Evolutionary conservation across 2,888 invertebrate genomes (phyloP).

Genomic region (Oligia strigilis): DNA sequence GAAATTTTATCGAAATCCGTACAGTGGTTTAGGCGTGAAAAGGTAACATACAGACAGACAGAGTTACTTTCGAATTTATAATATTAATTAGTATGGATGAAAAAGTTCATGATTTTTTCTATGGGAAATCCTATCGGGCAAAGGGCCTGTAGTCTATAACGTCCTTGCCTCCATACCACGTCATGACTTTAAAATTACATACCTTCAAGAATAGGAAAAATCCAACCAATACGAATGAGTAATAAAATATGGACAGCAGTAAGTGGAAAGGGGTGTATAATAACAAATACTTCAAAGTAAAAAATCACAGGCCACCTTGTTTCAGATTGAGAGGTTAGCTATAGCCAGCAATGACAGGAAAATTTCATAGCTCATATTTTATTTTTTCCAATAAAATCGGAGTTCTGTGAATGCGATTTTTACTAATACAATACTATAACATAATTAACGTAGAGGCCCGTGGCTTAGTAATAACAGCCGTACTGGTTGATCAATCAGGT

Average conservation of each 20-base stretch:
- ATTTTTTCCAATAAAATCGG: conserved; percentile 38
- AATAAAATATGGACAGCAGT: conserved; percentile 48
- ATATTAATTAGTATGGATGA: too few relatives aligned
- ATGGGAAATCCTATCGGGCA: background rate
- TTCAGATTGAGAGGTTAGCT: conserved; percentile 30
- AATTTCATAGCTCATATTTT: conserved; percentile 47
- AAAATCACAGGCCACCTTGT: conserved; percentile 47
- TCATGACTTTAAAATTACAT: conserved; percentile 22
- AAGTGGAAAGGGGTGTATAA: conserved; percentile 21
- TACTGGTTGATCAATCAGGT: too few relatives aligned
- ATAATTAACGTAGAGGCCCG: background rate
- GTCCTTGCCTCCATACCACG: background rate
- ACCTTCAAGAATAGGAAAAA: background rate
- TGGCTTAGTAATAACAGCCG: too few relatives aligned
- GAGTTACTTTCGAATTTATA: too few relatives aligned
- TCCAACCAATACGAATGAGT: background rate
- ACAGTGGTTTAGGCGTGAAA: too few relatives aligned
- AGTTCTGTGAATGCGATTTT: conserved; percentile 35
- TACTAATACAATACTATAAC: background rate
- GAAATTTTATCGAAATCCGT: too few relatives aligned
- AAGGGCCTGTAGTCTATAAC: background rate
- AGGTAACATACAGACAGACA: too few relatives aligned
- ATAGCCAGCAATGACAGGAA: conserved; percentile 51
- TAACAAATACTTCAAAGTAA: conserved; percentile 44
- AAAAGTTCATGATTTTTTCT: background rate